Conservation (phyloP, 2,888 invertebrate species). For the Yponomeuta plumbellus region DNA sequence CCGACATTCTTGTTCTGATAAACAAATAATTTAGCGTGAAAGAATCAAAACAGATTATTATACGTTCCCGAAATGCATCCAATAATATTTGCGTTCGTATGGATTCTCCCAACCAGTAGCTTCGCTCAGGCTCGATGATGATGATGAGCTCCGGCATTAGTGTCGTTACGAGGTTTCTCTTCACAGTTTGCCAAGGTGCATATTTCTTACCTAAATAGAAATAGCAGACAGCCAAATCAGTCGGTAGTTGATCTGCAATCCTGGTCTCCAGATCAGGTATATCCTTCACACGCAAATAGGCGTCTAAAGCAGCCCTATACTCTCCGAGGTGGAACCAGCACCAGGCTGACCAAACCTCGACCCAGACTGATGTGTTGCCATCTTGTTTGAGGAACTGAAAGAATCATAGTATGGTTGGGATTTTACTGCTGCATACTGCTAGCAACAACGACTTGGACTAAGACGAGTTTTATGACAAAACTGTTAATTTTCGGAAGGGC, state of each 20-base stretch:
- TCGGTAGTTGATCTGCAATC: constrained; percentile 78
- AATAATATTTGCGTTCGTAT: no score
- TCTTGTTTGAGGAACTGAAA: constrained; percentile 59
- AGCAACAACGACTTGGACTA: no score
- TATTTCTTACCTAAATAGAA: constrained; percentile 88
- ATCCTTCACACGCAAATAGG: constrained; percentile 75
- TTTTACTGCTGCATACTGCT: no score
- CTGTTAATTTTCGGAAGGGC: background rate
- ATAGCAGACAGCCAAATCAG: constrained; percentile 95
- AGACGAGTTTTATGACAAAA: background rate
- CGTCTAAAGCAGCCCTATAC: constrained; percentile 84
- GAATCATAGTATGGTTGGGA: background rate
- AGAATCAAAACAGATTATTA: no score
- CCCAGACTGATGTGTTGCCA: constrained; percentile 55
- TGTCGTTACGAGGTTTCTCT: no score
- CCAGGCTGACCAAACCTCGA: constrained; percentile 93
- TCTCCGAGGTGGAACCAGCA: constrained; percentile 97
- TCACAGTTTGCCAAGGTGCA: no score
- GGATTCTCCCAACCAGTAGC: no score
- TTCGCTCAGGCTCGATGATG: background rate
- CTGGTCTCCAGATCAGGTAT: constrained; percentile 62
- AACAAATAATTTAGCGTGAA: no score
- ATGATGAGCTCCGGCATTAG: no score
- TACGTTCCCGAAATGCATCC: no score
- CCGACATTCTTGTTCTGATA: no score